A percentile compares a stretch with the other conserved stretches of the same genome.
Evolutionary conservation across 2,113 vertebrate genomes (phyloP).

Genomic region (Podilymbus podiceps): DNA sequence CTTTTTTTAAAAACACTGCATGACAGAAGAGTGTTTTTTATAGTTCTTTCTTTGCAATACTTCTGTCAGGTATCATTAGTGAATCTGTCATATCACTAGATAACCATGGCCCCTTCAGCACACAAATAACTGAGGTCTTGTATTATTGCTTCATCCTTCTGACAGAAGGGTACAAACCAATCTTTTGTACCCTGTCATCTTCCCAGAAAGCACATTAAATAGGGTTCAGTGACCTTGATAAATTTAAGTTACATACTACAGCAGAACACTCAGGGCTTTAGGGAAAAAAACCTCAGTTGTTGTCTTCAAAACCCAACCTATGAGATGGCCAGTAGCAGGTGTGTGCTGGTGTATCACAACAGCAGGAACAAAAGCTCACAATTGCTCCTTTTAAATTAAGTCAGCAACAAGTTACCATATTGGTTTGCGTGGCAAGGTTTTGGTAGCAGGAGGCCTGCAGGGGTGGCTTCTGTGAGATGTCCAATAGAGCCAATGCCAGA

Average conservation of each 20-base stretch:
- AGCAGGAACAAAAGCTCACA: not conserved
- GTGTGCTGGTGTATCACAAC: not conserved
- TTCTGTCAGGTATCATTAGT: slow-evolving; percentile 81
- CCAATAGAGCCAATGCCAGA: too few relatives aligned
- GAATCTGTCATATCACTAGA: slow-evolving; percentile 70
- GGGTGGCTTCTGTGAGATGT: too few relatives aligned
- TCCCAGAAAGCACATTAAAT: slow-evolving; percentile 69
- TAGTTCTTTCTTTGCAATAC: slow-evolving; percentile 75
- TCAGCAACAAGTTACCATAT: not conserved
- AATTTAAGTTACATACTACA: slow-evolving; percentile 51
- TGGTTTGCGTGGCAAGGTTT: too few relatives aligned
- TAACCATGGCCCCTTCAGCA: slow-evolving; percentile 56
- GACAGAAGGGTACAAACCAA: slow-evolving; percentile 77
- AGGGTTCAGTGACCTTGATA: slow-evolving; percentile 61
- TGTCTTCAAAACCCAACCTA: not conserved
- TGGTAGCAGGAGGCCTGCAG: too few relatives aligned
- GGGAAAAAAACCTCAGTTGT: slow-evolving; percentile 2
- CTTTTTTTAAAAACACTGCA: not conserved
- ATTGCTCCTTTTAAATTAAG: not conserved
- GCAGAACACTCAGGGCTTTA: slow-evolving; percentile 23
- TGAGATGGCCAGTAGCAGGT: not conserved
- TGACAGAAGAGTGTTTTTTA: slow-evolving; percentile 10
- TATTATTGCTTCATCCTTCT: slow-evolving; percentile 67
- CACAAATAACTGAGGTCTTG: slow-evolving; percentile 70
- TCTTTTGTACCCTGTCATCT: slow-evolving; percentile 79